Evolutionary conservation across 2,888 invertebrate species (phyloP).

Genomic region (Holacanthella duospinosa): DNA sequence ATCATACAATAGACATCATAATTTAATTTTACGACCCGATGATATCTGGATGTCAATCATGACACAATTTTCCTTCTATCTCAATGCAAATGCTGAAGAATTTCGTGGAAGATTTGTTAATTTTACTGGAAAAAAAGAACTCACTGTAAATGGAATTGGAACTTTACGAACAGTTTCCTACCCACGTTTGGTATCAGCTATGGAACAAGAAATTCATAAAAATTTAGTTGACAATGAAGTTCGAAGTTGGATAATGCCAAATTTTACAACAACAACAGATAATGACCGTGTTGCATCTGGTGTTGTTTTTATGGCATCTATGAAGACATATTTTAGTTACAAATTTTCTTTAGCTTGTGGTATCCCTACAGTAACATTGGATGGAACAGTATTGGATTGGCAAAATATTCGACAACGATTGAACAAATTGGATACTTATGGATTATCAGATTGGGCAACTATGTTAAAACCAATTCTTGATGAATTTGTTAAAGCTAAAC

Average conservation of each 20-base stretch:
- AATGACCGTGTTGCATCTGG: conserved; percentile 17
- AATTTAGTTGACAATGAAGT: conserved; percentile 19
- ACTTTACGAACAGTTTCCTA: conserved; percentile 10
- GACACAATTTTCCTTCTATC: conserved; percentile 23
- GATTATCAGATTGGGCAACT: conserved; percentile 15
- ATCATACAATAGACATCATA: conserved; percentile 16
- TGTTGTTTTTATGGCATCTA: conserved; percentile 21
- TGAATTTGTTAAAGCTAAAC: conserved; percentile 19
- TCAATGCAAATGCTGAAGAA: conserved; percentile 17
- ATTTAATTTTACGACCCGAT: conserved; percentile 20
- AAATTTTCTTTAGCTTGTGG: conserved; percentile 12
- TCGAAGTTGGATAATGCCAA: conserved; percentile 19
- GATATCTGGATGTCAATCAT: conserved; percentile 22
- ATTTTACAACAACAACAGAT: conserved; percentile 18
- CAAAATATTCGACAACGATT: conserved; percentile 13
- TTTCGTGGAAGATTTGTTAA: conserved; percentile 18
- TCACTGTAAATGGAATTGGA: conserved; percentile 6
- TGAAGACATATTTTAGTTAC: conserved; percentile 23
- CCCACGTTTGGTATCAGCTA: conserved; percentile 9
- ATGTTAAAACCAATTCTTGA: conserved; percentile 21
- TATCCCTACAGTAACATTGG: conserved; percentile 20
- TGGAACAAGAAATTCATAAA: conserved; percentile 15
- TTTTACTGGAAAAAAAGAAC: conserved; percentile 19
- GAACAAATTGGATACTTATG: conserved; percentile 19
- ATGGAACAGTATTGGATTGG: conserved; percentile 24